Base-by-base conservation (phyloP, 2,888 invertebrate species). In the Trichogramma dendrolimi region DNA sequence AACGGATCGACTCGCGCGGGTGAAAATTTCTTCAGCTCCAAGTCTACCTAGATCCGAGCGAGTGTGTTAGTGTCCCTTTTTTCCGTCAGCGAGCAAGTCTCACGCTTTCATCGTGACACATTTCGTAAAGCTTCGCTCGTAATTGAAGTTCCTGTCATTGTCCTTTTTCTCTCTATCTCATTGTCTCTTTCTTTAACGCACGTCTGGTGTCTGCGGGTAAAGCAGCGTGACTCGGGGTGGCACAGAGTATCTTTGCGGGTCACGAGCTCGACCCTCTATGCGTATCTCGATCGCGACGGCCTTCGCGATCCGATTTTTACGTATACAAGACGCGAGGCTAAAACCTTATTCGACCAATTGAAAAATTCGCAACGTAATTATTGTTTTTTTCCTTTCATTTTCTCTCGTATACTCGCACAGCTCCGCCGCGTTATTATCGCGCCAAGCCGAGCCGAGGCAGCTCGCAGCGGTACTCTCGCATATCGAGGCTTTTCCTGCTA, bases 141-240 rank as follows among this genome's bases (percentile, higher is more conserved):
- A 62, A 65, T 65, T 65, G 62, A 61, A 65, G 65, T 65, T 65
- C 65, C 65, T 65, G 65, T 65, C 60, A 65, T 65, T 65, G 65
- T 62, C 39, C 38, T 27, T 7, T 41, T n/a, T 47, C 46, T 56
- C 14, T 39, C 6, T 27, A 8, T 14, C 51, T 39, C 47, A 48
- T 48, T 42, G 14, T 47, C 44, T 14, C 39, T 6, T 11, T 56
- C 47, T 27, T 50, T 42, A 6, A 51, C 47, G 6, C 10, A n/a
- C 47, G 10, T 11, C 11, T 8, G 6, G 10, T 47, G 11, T 4
- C 48, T 48, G 49, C 50, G 49, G 27, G 3, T 27, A 27, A 3
- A 27, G 27, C 27, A 27, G 3, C 27, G 27, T 3, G 3, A 27
- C 2, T 27, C 27, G 27, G 27, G 27, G 27, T 27, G 27, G 27